Conservation (phyloP, 2,797 vertebrate species). For the Platalea minor region DNA sequence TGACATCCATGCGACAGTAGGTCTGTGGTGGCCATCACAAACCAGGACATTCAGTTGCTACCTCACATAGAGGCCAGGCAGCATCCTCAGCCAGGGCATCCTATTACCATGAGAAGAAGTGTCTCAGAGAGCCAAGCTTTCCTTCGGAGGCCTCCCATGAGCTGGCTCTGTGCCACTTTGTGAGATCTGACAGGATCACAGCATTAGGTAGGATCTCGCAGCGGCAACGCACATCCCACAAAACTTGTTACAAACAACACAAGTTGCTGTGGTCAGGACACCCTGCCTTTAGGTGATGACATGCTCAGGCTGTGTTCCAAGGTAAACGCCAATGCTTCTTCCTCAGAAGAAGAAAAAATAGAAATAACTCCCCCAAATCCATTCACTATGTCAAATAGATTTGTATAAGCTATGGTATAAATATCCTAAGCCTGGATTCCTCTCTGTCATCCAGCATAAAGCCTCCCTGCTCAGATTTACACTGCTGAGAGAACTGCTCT, state of each 20-base stretch:
- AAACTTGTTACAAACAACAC: conserved; percentile 8
- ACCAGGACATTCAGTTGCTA: not conserved
- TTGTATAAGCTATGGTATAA: conserved; percentile 12
- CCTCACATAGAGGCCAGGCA: not conserved
- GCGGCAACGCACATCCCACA: not conserved
- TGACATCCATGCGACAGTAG: not conserved
- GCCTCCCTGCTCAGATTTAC: conserved; percentile 8
- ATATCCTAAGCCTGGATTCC: not conserved
- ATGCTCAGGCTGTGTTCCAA: conserved; percentile 36
- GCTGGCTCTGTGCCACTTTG: not conserved
- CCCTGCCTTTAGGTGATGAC: conserved; percentile 17
- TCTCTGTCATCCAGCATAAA: conserved; percentile 20
- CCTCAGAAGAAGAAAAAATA: conserved; percentile 1
- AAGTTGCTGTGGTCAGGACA: conserved; percentile 24
- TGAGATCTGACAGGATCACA: not conserved
- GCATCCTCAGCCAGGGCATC: not conserved
- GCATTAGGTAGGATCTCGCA: not conserved
- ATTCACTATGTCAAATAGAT: conserved; percentile 38
- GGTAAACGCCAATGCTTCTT: not conserved
- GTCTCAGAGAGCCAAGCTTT: not conserved
- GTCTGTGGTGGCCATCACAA: not conserved
- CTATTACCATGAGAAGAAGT: not conserved
- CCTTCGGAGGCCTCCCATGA: not conserved
- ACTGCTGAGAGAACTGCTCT: not conserved
- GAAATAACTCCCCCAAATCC: conserved; percentile 23